Evolutionary conservation across 1,140 invertebrate genomes (phyloP).

Genomic region (Diorhabda carinulata): DNA sequence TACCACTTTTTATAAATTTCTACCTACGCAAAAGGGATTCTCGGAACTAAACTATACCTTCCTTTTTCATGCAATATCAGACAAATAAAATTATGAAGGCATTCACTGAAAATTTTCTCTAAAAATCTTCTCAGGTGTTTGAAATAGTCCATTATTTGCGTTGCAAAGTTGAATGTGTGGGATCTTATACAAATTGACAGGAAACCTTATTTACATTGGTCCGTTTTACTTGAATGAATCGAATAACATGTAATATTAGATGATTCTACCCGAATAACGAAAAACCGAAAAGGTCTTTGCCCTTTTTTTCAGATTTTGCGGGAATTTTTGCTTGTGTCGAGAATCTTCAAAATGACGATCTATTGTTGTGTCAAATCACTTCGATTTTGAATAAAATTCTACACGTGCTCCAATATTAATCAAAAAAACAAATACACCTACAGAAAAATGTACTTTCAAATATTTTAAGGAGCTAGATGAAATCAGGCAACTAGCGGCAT

Average conservation of each 20-base stretch:
- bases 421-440: no score
- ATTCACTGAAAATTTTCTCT: constrained; percentile 17
- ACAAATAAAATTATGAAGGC: constrained; percentile 15
- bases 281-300: constrained; percentile 17
- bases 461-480: no score
- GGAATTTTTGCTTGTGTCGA: neutral
- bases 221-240: constrained; percentile 22
- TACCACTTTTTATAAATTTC: neutral
- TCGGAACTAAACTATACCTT: neutral
- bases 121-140: constrained; percentile 19
- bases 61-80: neutral
- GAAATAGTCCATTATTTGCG: constrained; percentile 17
- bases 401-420: no score
- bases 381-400: no score
- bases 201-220: constrained; percentile 24
- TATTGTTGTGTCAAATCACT: no score
- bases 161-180: constrained; percentile 22
- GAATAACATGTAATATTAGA: constrained; percentile 25
- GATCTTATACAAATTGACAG: constrained; percentile 24
- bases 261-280: constrained; percentile 21
- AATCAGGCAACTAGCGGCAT: no score
- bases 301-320: constrained; percentile 15
- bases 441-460: no score
- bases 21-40: constrained; percentile 1
- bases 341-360: neutral